These are phyloP conservation scores for Halesus radiatus DNA, from an alignment of 1,140 invertebrate species.

Conservation along the genomic window DNA sequence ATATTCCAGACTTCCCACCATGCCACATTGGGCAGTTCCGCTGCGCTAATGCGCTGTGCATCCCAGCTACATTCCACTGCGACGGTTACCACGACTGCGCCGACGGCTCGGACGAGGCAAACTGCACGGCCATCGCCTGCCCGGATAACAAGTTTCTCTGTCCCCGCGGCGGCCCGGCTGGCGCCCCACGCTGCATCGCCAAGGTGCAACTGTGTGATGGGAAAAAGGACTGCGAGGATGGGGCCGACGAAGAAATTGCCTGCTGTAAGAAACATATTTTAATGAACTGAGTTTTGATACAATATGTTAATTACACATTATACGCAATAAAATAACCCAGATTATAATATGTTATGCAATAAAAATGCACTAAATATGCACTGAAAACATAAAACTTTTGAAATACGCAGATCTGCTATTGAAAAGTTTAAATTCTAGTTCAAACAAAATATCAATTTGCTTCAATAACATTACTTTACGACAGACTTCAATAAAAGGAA, in stretches of 20 bases:
- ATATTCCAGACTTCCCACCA: slow-evolving; percentile 83
- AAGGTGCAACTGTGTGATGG: slow-evolving; percentile 91
- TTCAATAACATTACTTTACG: too few relatives aligned
- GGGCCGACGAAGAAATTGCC: slow-evolving; percentile 88
- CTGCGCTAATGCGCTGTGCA: slow-evolving; percentile 94
- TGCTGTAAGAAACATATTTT: slow-evolving; percentile 81
- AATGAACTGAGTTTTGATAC: too few relatives aligned
- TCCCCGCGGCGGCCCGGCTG: slow-evolving; percentile 79
- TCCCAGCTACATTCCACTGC: slow-evolving; percentile 86
- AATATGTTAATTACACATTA: too few relatives aligned
- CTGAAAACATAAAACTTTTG: too few relatives aligned
- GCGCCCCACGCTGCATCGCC: slow-evolving; percentile 88
- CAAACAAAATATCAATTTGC: too few relatives aligned
- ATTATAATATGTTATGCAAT: too few relatives aligned
- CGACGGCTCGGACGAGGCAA: slow-evolving; percentile 91
- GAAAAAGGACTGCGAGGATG: slow-evolving; percentile 89
- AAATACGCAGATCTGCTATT: too few relatives aligned
- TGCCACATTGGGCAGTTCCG: slow-evolving; percentile 94
- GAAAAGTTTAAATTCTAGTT: too few relatives aligned
- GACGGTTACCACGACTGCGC: slow-evolving; percentile 88
- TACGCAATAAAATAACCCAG: too few relatives aligned
- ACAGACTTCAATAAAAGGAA: too few relatives aligned
- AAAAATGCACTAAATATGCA: too few relatives aligned
- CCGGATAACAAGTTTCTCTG: slow-evolving; percentile 94
- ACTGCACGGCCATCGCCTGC: slow-evolving; percentile 91